phyloP scores from a whole-genome alignment of 2,113 vertebrate species.

The Illadopsis cleaveri region DNA sequence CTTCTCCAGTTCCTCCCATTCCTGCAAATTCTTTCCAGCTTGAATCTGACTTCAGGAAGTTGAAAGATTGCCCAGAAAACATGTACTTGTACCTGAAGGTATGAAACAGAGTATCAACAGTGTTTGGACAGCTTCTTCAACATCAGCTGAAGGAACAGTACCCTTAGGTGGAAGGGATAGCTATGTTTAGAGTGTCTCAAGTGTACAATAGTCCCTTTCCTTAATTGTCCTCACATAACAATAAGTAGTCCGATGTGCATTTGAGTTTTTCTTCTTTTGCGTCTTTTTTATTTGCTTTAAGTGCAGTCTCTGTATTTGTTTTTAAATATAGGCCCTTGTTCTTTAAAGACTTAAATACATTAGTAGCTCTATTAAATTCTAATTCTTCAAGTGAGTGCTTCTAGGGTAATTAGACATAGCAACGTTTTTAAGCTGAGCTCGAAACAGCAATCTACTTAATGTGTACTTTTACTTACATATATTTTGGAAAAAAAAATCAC shows the following conservation, averaged over 20 bases:
- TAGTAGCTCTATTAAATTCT: background rate
- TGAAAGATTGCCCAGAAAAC: slow-evolving; percentile 78
- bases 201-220: background rate
- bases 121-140: background rate
- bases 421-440: background rate
- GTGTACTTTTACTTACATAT: background rate
- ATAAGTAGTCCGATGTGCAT: background rate
- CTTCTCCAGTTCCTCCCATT: slow-evolving; percentile 71
- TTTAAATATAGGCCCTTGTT: background rate
- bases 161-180: background rate
- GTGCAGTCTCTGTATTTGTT: background rate
- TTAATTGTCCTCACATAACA: background rate
- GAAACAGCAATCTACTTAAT: background rate
- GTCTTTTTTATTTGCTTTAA: background rate
- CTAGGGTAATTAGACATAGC: background rate
- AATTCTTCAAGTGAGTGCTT: background rate
- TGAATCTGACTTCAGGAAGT: slow-evolving; percentile 88
- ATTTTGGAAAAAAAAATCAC: background rate
- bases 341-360: background rate
- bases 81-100: slow-evolving; percentile 92
- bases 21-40: slow-evolving; percentile 92
- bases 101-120: background rate
- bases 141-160: background rate
- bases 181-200: background rate
- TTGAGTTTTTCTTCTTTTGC: background rate